These are phyloP conservation scores for Dendrocincla fuliginosa DNA, from an alignment of 2,797 vertebrate genomes.

Conservation along the genomic window DNA sequence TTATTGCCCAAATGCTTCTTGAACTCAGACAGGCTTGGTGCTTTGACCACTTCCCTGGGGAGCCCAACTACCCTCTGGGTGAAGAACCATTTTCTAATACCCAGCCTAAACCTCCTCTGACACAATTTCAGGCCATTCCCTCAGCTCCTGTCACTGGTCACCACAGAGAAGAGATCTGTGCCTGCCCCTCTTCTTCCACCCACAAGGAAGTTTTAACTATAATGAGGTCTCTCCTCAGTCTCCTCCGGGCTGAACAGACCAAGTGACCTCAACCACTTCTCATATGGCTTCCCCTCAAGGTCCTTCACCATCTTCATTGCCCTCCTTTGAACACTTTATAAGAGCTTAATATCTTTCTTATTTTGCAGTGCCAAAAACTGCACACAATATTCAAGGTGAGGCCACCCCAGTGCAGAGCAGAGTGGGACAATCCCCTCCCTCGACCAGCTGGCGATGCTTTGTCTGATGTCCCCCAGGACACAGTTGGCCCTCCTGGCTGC, in stretches of 20 bases:
- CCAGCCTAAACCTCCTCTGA: not conserved
- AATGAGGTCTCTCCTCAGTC: not conserved
- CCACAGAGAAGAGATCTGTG: not conserved
- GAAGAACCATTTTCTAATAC: not conserved
- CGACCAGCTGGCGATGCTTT: accelerated
- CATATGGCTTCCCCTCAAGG: not conserved
- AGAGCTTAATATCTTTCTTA: not conserved
- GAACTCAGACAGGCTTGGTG: not conserved
- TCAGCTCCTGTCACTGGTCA: not conserved
- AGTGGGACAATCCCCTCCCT: not conserved
- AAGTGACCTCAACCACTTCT: not conserved
- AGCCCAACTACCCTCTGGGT: not conserved
- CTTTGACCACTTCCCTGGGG: not conserved
- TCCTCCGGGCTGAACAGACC: not conserved
- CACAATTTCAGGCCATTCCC: not conserved
- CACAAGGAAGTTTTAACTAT: not conserved
- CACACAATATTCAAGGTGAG: not conserved
- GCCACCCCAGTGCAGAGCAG: not conserved
- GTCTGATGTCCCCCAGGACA: not conserved
- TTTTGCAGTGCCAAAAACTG: not conserved
- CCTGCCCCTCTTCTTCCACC: not conserved
- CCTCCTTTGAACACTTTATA: too few relatives aligned
- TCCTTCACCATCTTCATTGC: not conserved
- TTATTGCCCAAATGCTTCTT: not conserved
- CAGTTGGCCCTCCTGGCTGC: not conserved